Percentiles rank a stretch among this genome's conserved stretches.
Conservation (phyloP, 2,113 vertebrate genomes). For the Bothrops jararaca region DNA sequence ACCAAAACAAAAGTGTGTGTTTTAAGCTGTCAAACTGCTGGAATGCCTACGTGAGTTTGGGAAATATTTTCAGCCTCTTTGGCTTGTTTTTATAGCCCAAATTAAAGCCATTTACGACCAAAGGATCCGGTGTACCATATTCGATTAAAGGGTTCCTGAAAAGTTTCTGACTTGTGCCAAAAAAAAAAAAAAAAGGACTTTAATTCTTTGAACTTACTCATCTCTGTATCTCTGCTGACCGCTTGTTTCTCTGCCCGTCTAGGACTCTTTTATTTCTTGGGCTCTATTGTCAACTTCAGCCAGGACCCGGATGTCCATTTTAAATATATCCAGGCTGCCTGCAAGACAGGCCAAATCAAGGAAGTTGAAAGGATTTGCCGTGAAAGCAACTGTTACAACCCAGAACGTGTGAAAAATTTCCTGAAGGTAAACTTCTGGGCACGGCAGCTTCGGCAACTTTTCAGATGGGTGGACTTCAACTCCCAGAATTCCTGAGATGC, state of each 20-base stretch:
- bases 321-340: slow-evolving; percentile 93
- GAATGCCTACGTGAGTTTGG: background rate
- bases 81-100: background rate
- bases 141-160: background rate
- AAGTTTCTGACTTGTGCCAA: background rate
- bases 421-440: slow-evolving; percentile 72
- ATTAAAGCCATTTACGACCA: background rate
- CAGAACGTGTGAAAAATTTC: slow-evolving; percentile 91
- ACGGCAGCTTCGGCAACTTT: background rate
- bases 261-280: slow-evolving; percentile 94
- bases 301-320: slow-evolving; percentile 92
- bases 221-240: background rate
- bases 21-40: background rate
- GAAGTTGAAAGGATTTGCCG: slow-evolving; percentile 92
- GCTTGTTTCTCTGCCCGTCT: slow-evolving; percentile 14
- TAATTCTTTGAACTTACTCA: background rate
- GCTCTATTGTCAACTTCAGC: slow-evolving; percentile 95
- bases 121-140: background rate
- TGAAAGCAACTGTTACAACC: slow-evolving; percentile 90
- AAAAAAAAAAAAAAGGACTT: background rate
- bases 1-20: background rate
- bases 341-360: slow-evolving; percentile 93
- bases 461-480: background rate
- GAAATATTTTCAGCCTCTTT: background rate
- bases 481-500: background rate